Base-by-base conservation (phyloP, 2,888 invertebrate genomes). In the Sabatieria punctata region DNA sequence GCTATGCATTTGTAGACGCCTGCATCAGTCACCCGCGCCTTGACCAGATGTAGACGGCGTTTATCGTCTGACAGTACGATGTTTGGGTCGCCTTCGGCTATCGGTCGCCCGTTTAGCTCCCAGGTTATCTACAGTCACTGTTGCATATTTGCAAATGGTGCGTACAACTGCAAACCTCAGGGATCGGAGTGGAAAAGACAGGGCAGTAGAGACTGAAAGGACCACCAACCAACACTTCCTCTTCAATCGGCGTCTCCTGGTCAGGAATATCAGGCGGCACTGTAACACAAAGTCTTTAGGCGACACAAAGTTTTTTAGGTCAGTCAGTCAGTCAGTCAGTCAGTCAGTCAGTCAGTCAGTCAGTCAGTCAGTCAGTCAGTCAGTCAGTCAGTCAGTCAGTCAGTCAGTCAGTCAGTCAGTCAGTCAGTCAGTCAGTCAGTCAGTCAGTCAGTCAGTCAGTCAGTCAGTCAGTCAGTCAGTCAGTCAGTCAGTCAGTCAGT, bases 1-100 rank as follows among this genome's bases (percentile, higher is more conserved):
- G 61, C 63, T 18, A 60, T 52, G 51, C 63, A 63, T 41, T 58
- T 60, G 55, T 61, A 63, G 6, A 55, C 53, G 36, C 63, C 63
- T 19, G 59, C 56, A 41, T 64, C 60, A 1, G 52, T 52, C 4
- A 51, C 51, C 35, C 55, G 53, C 0, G 57, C 54, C 43, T 55
- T 39, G 13, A 43, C 18, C 23, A 63, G 54, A 35, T 52, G 52
- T 24, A 63, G 50, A 8, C 59, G 55, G 13, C 63, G 49, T 23
- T 51, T 54, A 50, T 64, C 63, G 1, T 62, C 60, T 4, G 60
- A 58, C 18, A 61, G 41, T 4, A 51, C 49, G 25, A 57, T 49
- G 23, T 55, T 50, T 1, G 51, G 21, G 13, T 55, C 52, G 15
- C 43, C 46, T 21, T 56, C 56, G 18, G 54, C 48, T 4, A 63